phyloP scores from a whole-genome alignment of 35 echinoderm and acorn worm species.

The Heliocidaris tuberculata region DNA sequence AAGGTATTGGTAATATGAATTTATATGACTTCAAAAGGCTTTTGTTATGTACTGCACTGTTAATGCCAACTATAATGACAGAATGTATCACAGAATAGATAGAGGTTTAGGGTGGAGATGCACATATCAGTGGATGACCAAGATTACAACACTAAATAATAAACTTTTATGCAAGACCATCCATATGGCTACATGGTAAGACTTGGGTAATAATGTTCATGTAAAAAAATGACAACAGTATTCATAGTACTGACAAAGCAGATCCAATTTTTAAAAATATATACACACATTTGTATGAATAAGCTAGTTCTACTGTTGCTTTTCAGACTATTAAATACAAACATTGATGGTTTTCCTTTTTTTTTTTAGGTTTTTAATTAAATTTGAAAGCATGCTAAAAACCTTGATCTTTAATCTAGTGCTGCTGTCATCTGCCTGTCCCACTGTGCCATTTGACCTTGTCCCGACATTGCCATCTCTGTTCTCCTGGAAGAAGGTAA shows the following conservation, averaged over 20 bases:
- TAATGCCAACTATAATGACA: neutral
- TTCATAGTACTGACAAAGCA: no score
- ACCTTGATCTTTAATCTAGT: slow-evolving; percentile 50
- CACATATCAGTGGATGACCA: neutral
- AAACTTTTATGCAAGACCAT: no score
- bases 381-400: neutral
- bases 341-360: no score
- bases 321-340: no score
- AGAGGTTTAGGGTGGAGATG: neutral
- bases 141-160: no score
- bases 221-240: no score
- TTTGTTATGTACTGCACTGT: neutral
- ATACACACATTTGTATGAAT: no score
- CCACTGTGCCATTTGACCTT: slow-evolving; percentile 30
- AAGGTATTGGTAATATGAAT: neutral
- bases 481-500: slow-evolving; percentile 10
- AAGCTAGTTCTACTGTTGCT: no score
- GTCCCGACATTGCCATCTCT: neutral
- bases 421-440: neutral
- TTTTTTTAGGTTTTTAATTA: neutral
- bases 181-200: no score
- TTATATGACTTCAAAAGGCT: neutral
- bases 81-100: neutral
- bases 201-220: no score
- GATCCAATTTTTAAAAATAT: no score